These are phyloP conservation scores for Tokudaia tokunoshimensis DNA, from an alignment of 2,797 vertebrate genomes.

Conservation along the genomic window DNA sequence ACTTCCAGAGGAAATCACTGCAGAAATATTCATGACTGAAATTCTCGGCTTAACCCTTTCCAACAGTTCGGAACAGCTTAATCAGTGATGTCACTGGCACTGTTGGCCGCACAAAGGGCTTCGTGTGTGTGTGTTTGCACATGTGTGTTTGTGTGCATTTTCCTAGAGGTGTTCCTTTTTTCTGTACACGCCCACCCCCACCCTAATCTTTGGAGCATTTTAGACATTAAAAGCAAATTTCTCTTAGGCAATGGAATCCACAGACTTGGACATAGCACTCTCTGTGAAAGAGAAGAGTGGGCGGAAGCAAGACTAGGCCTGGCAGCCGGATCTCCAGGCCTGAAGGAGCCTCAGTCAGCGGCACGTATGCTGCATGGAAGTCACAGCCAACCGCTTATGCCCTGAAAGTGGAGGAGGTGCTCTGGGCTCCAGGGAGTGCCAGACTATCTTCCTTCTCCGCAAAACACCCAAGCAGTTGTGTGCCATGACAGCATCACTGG, in stretches of 20 bases:
- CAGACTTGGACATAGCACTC: constrained; percentile 4
- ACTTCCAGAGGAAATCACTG: constrained; percentile 93
- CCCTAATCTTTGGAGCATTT: neutral
- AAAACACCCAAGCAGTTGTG: neutral
- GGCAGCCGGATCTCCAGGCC: neutral
- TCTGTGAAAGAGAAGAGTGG: constrained; percentile 50
- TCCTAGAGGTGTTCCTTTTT: neutral
- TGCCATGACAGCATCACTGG: neutral
- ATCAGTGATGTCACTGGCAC: neutral
- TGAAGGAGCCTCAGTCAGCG: neutral
- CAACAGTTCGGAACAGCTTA: constrained; percentile 40
- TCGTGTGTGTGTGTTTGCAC: neutral
- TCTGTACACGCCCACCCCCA: neutral
- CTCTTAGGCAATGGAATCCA: constrained; percentile 42
- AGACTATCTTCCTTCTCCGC: neutral
- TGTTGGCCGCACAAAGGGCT: constrained; percentile 6
- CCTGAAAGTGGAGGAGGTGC: neutral
- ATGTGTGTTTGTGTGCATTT: neutral
- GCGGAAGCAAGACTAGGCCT: neutral
- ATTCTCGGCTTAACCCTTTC: constrained; percentile 92
- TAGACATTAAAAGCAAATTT: constrained; percentile 76
- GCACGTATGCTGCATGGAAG: rapidly evolving
- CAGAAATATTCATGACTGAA: constrained; percentile 89
- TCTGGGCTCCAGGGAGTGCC: neutral
- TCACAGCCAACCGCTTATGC: neutral